Conservation (phyloP, 2,888 invertebrate genomes). For the Zaprionus bogoriensis region DNA sequence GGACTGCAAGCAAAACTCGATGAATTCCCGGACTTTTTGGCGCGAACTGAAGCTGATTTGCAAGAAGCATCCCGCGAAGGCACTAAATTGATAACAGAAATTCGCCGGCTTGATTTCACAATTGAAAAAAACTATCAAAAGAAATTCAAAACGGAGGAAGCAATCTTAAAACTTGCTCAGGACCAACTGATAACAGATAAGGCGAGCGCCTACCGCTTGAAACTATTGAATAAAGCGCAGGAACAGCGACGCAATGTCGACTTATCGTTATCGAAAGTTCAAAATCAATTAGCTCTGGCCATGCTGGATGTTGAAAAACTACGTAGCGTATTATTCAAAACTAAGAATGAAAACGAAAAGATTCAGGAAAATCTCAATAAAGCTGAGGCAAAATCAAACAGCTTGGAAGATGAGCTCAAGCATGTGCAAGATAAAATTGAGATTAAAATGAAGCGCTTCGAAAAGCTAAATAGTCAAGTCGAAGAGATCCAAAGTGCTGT, state of each 20-base stretch:
- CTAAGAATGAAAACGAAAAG: conserved; percentile 66
- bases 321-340: conserved; percentile 60
- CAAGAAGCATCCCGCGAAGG: conserved; percentile 84
- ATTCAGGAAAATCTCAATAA: conserved; percentile 75
- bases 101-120: conserved; percentile 80
- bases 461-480: conserved; percentile 84
- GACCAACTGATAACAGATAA: conserved; percentile 88
- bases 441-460: conserved; percentile 84
- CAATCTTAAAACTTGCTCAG: conserved; percentile 86
- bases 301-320: conserved; percentile 83
- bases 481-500: conserved; percentile 65
- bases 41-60: conserved; percentile 86
- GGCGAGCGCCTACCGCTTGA: conserved; percentile 84
- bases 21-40: conserved; percentile 85
- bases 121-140: conserved; percentile 84
- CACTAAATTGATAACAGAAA: conserved; percentile 72
- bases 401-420: conserved; percentile 83
- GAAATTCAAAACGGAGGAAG: conserved; percentile 86
- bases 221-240: conserved; percentile 83
- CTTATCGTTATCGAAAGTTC: conserved; percentile 79
- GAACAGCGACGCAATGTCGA: conserved; percentile 83
- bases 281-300: conserved; percentile 85
- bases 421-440: conserved; percentile 83
- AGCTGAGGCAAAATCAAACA: conserved; percentile 83
- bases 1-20: conserved; percentile 84